Conservation (phyloP, 2,797 vertebrate species). For the Protonibea diacanthus region DNA sequence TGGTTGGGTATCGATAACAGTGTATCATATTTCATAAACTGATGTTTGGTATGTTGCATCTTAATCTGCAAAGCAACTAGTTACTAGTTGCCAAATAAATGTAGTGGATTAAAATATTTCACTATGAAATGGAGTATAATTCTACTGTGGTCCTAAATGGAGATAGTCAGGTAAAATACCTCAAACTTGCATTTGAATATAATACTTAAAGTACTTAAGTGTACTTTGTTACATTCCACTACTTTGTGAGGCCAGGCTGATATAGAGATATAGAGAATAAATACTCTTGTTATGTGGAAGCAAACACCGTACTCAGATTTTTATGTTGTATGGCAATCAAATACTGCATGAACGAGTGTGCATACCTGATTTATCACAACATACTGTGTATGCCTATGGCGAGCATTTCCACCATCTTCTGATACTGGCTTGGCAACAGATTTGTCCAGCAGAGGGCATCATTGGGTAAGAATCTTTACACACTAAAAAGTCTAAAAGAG, state of each 20-base stretch:
- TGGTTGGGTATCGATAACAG: not conserved
- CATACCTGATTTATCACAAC: not conserved
- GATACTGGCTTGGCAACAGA: not conserved
- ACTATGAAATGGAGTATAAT: too few species aligned
- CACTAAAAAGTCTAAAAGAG: not conserved
- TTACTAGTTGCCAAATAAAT: not conserved
- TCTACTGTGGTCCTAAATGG: not conserved
- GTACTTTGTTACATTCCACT: not conserved
- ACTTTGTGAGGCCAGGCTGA: not conserved
- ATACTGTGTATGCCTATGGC: not conserved
- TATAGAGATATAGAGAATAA: not conserved
- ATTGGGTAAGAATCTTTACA: slow-evolving; percentile 58
- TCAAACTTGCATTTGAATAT: not conserved
- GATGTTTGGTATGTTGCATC: not conserved
- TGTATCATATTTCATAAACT: not conserved
- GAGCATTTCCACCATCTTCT: not conserved
- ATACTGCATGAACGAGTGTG: not conserved
- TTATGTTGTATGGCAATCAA: not conserved
- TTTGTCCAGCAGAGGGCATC: slow-evolving; percentile 66
- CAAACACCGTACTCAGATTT: not conserved
- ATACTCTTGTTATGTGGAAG: not conserved
- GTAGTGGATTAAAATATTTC: not conserved
- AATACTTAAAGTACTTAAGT: not conserved
- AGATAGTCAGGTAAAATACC: not conserved
- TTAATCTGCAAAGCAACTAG: not conserved